Evolutionary conservation across 92 coral and sea anemone genomes (phyloP).

Genomic region (Bergia puertoricense): DNA sequence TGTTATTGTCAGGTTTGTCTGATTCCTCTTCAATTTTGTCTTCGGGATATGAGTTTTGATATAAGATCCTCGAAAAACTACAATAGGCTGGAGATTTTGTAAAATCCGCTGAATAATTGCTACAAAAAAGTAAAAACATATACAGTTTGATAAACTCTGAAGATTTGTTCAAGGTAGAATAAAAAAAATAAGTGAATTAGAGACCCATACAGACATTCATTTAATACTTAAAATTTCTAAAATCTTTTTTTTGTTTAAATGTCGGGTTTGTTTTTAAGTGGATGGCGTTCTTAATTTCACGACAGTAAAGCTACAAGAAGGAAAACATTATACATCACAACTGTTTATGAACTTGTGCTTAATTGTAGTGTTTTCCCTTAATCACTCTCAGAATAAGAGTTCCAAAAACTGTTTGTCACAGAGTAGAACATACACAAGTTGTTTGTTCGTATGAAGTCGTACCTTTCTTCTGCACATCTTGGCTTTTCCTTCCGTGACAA

Average conservation of each 20-base stretch:
- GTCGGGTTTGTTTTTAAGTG: background rate
- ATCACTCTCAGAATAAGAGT: background rate
- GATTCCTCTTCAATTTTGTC: too few relatives aligned
- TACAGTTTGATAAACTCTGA: background rate
- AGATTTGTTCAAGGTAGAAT: background rate
- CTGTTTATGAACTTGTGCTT: background rate
- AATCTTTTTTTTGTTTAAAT: background rate
- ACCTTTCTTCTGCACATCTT: background rate
- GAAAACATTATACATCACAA: background rate
- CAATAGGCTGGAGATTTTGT: background rate
- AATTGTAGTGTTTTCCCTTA: too few relatives aligned
- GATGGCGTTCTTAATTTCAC: background rate
- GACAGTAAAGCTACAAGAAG: background rate
- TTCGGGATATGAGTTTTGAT: too few relatives aligned
- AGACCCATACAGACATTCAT: background rate
- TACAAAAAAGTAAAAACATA: too few relatives aligned
- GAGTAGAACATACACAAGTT: background rate
- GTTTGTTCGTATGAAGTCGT: background rate
- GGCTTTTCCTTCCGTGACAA: background rate
- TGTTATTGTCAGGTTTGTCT: too few relatives aligned
- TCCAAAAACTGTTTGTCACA: background rate
- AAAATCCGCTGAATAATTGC: background rate
- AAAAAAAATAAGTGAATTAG: too few relatives aligned
- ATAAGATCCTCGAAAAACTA: background rate
- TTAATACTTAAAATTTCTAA: too few relatives aligned